Percentiles rank a stretch among this genome's conserved stretches.
Evolutionary conservation across 2,888 invertebrate species (phyloP).

Genomic region (Xanthorhoe spadicearia): DNA sequence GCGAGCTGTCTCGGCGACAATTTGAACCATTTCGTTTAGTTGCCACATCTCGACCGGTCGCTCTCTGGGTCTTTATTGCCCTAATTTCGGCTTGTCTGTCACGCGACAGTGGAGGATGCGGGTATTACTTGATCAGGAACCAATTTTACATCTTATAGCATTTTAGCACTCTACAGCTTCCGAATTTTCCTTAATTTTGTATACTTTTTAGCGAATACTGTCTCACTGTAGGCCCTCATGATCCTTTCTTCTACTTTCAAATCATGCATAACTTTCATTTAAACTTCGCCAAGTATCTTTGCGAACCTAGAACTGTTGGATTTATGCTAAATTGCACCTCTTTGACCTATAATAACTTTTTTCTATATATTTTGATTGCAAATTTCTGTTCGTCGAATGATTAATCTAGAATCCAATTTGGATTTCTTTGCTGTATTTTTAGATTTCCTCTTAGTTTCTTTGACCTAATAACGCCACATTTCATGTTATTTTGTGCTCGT

Average conservation of each 20-base stretch:
- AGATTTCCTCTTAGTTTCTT: neutral
- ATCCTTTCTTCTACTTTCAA: too few relatives aligned
- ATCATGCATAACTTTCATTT: neutral
- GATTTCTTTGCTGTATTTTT: neutral
- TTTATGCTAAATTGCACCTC: constrained; percentile 23
- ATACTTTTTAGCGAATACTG: neutral
- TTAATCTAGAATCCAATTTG: neutral
- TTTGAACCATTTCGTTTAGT: constrained; percentile 58
- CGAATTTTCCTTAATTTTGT: neutral
- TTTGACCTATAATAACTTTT: constrained; percentile 9
- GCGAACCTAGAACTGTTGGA: constrained; percentile 15
- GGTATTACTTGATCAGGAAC: constrained; percentile 10
- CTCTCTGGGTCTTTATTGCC: constrained; percentile 52
- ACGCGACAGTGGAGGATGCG: constrained; percentile 28
- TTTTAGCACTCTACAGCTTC: neutral
- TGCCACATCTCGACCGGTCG: constrained; percentile 50
- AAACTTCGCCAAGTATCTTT: neutral
- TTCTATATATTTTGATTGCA: neutral
- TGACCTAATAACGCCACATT: neutral
- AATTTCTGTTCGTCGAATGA: neutral
- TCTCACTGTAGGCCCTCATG: too few relatives aligned
- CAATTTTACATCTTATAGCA: neutral
- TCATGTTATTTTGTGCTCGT: neutral
- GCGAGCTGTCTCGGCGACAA: constrained; percentile 71
- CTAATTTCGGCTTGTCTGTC: constrained; percentile 54